Evolutionary conservation across 2,797 vertebrate genomes (phyloP), one percentile per base, ranked within the genome.

Genomic region (Malacoctenus gilli): DNA sequence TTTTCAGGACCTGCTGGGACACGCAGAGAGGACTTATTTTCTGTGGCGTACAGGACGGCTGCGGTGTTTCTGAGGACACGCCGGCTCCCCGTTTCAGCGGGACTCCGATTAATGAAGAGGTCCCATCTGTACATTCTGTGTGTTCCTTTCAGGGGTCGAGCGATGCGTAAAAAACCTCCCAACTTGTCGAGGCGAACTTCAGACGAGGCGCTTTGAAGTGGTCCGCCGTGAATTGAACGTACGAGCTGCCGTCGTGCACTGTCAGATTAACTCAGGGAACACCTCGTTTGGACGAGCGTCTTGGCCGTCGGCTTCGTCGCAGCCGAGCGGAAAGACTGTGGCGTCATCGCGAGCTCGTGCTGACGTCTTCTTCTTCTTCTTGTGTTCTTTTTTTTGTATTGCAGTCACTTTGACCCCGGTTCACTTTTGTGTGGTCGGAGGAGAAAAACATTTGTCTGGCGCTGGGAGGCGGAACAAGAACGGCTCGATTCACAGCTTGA

Each of bases 141-240:
- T 55, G 65, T 60, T 74, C 15, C 21, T 16, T 47, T 40, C 8
- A 21, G 20, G 37, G 63, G 20, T 50, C 19, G 37, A 18, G 30
- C 28, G 12, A 65, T 20, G 12, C 59, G 14, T 35, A 52, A 1
- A n/a, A 42, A 71, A 67, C 44, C 57, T 38, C 19, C 10, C 16
- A 61, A 40, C 77, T 25, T 71, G 74, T 85, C 58, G 30, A 52
- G 60, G 49, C 65, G 55, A 51, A 73, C 75, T 75, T 84, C 77
- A 85, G 72, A 85, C 56, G 70, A 14, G 22, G 31, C 8, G 14
- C 69, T 87, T 81, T 72, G 73, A 82, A 77, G 66, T 60, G 12
- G n/a, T 57, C 40, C 46, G 21, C 64, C 10, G 68, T 75, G 55
- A 40, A 60, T 70, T 62, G 67, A 30, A 39, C 8, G 31, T 20